These are phyloP conservation scores for Tipula confusa DNA, from an alignment of 2,888 invertebrate species.

Conservation along the genomic window DNA sequence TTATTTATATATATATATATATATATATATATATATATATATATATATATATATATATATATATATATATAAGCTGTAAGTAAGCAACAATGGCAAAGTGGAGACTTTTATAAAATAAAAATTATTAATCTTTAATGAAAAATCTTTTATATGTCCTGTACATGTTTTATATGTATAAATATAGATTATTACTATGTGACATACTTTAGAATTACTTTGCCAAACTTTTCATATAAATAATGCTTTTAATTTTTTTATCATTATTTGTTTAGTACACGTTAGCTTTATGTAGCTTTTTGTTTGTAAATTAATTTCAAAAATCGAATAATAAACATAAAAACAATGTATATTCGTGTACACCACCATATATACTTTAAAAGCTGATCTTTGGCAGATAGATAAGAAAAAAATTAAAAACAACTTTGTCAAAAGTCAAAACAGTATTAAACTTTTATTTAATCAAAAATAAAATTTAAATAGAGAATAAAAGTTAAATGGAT, in stretches of 20 bases:
- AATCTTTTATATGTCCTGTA: background rate
- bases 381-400: background rate
- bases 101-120: too few species aligned
- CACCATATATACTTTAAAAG: background rate
- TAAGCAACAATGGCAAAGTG: too few species aligned
- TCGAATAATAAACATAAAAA: background rate
- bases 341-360: background rate
- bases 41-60: too few species aligned
- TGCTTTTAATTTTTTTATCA: background rate
- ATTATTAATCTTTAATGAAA: background rate
- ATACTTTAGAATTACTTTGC: background rate
- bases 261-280: background rate
- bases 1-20: too few species aligned
- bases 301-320: background rate
- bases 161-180: background rate
- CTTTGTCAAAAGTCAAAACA: slow-evolving; percentile 20
- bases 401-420: background rate
- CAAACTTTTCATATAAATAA: background rate
- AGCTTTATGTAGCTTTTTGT: too few species aligned
- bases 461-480: slow-evolving; percentile 3
- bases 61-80: too few species aligned
- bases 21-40: too few species aligned
- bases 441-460: slow-evolving; percentile 9
- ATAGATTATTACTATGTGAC: too few species aligned
- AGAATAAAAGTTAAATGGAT: background rate